phyloP scores from a whole-genome alignment of 2,888 invertebrate genomes.

The Drosophila barbarae region DNA sequence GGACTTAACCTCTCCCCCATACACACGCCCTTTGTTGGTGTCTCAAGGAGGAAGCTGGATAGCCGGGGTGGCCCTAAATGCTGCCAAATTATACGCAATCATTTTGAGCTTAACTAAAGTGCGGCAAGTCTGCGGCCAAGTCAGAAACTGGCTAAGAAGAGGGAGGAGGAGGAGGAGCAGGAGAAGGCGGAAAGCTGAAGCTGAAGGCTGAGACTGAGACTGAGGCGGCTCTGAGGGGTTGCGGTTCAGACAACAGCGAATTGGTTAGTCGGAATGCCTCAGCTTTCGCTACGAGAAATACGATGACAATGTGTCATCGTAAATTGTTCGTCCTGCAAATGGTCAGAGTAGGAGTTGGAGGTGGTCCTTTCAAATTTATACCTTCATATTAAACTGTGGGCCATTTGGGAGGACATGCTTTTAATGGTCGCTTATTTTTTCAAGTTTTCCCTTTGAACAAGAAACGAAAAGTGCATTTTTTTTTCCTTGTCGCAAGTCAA shows the following conservation, averaged over 20 bases:
- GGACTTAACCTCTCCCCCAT: slow-evolving; percentile 12
- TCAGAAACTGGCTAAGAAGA: slow-evolving; percentile 2
- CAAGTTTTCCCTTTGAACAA: slow-evolving; percentile 8
- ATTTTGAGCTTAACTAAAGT: slow-evolving; percentile 67
- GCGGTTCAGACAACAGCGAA: slow-evolving; percentile 33
- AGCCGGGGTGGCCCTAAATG: slow-evolving; percentile 44
- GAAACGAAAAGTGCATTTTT: not conserved
- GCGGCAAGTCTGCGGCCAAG: slow-evolving; percentile 47
- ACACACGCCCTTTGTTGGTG: slow-evolving; percentile 15
- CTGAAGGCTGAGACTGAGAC: not conserved
- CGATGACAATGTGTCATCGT: slow-evolving; percentile 69
- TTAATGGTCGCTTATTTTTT: not conserved
- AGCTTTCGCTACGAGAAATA: slow-evolving; percentile 23
- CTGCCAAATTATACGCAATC: slow-evolving; percentile 68
- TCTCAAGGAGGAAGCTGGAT: slow-evolving; percentile 7
- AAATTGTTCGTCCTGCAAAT: slow-evolving; percentile 65
- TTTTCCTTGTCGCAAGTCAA: slow-evolving; percentile 25
- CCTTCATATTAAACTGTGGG: slow-evolving; percentile 63
- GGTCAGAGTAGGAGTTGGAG: not conserved
- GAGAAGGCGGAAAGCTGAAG: not conserved
- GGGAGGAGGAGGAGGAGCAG: not conserved
- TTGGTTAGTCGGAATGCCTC: slow-evolving; percentile 40
- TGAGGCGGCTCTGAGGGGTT: not conserved
- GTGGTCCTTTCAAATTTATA: slow-evolving; percentile 63
- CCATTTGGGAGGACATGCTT: no score